Base-by-base conservation (phyloP, 2,888 invertebrate genomes). In the Nudaria mundana region DNA sequence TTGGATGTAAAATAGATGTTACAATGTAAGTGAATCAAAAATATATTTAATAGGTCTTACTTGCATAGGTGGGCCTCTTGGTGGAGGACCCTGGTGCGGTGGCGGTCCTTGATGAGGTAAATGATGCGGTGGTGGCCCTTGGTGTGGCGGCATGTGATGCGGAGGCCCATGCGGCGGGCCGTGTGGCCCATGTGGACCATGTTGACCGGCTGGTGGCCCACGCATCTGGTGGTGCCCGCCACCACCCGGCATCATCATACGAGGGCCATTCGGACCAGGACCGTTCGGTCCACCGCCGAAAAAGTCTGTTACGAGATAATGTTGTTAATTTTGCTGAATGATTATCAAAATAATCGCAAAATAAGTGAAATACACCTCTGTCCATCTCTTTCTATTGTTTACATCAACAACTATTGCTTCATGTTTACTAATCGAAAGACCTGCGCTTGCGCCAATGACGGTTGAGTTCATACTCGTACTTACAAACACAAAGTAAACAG, bases 41-140 rank as follows among this genome's bases (percentile, higher is more conserved):
- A n/a, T n/a, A n/a, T n/a, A n/a, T n/a, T n/a, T n/a, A n/a, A 18
- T 18, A 13, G 8, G 12, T 10, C 39, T 34, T 55, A 85, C 87
- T 76, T 85, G 88, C 92, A 91, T 92, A 41, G 91, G 92, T 8
- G 91, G 91, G 42, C 92, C 86, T 52, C 91, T 91, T 8, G 87
- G 86, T 36, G 89, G 90, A 1, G 90, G 89, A 0, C 89, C 88
- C 42, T 91, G 85, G 63, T 89, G 89, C 52, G 90, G 91, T 34
- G 91, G 90, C 29, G 91, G 90, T 40, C 91, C 82, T 65, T 89
- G 87, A 32, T 86, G 87, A 40, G 65, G 76, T 73, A 80, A 58
- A 44, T 80, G 81, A 34, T 81, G 81, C 47, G 86, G 83, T 25
- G 84, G 82, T 3, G 81, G 89, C 15, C 87, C 86, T 59, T 84